Evolutionary conservation across 2,888 invertebrate genomes (phyloP).

Genomic region (Pogonocherus hispidulus): DNA sequence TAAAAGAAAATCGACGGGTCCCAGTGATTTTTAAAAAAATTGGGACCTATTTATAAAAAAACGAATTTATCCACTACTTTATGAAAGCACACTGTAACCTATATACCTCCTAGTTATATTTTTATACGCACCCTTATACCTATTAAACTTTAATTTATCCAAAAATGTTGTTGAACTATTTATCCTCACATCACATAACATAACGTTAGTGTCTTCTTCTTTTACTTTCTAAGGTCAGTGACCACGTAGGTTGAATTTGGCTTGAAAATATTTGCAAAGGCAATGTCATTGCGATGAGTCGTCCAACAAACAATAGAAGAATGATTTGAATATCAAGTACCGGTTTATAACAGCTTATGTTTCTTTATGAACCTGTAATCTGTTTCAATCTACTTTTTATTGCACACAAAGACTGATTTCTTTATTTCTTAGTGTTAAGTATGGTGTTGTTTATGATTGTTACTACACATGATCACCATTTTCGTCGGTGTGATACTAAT

Average conservation of each 20-base stretch:
- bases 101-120: no score
- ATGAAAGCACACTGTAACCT: no score
- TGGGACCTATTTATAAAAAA: no score
- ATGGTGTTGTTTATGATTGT: not conserved
- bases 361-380: not conserved
- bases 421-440: not conserved
- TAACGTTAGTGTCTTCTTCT: not conserved
- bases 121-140: no score
- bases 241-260: slow-evolving; percentile 5
- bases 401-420: not conserved
- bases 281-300: slow-evolving; percentile 1
- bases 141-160: no score
- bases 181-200: not conserved
- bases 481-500: not conserved
- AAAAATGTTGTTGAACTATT: no score
- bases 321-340: slow-evolving; percentile 1
- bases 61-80: no score
- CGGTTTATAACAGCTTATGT: not conserved
- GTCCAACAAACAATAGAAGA: not conserved
- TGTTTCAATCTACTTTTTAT: not conserved
- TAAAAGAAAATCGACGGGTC: no score
- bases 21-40: no score
- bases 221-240: slow-evolving; percentile 9
- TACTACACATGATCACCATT: not conserved
- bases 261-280: not conserved